Base-by-base conservation (phyloP, 2,113 vertebrate species). In the Podarcis raffonei region DNA sequence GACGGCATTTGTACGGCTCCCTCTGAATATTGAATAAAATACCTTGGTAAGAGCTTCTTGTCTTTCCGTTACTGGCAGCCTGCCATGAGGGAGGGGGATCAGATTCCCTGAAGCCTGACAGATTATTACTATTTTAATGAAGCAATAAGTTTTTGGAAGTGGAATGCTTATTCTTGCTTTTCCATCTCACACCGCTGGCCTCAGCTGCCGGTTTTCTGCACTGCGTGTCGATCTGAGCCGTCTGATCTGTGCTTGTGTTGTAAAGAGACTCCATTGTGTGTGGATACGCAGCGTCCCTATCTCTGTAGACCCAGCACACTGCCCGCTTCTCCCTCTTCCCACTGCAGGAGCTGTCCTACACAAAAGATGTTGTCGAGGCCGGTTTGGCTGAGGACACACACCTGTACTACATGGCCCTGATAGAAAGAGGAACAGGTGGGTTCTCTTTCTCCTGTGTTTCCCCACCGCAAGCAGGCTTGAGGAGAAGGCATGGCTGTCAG, bases 371-470 rank as follows among this genome's bases (percentile, higher is more conserved):
- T 71, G 94, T 97, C 18, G 98, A 98, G 72, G 97, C 97, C 0
- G 98, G 98, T 59, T 95, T 99, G 95, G 98, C 98, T 2, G 97
- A 97, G 66, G 98, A 99, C 93, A 98, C 98, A 3, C 98, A 98
- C 91, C 97, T 99, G 81, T 99, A 98, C 94, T 99, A 98, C 88
- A 96, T 98, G 96, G 97, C 96, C 0, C 95, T 98, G 74, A 95
- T 99, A 32, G 99, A 99, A 92, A 97, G 99, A 86, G 99, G 99
- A 85, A 99, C 99, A 94, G 99, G 99, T 99, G 94, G 53, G 89
- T 0, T 35, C 27, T 35, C 37, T 25, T 62, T 39, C 65, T 16
- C 83, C 12, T 57, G 13, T 15, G 30, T 6, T 66, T 1, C 5
- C 3, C 3, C 59, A 62, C 59, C 59, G 35, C 1, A 2, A 12